phyloP scores from a whole-genome alignment of 2,113 vertebrate species.

The Microtus pennsylvanicus region DNA sequence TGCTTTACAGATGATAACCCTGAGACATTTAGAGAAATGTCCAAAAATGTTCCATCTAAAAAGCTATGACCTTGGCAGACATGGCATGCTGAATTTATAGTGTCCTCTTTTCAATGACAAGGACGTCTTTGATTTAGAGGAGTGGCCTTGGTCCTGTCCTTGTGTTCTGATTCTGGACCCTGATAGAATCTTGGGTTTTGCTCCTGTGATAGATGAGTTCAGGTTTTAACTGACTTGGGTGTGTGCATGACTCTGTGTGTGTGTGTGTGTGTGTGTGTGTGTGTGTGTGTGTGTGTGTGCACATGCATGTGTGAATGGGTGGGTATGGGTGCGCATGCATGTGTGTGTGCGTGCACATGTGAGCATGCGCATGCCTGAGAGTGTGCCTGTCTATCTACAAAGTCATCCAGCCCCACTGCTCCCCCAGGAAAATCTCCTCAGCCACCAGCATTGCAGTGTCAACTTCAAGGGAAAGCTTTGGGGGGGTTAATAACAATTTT shows the following conservation, averaged over 20 bases:
- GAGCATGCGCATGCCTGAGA: no score
- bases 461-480: neutral
- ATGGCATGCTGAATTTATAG: neutral
- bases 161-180: neutral
- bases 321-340: neutral
- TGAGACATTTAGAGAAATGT: neutral
- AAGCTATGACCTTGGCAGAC: neutral
- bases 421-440: neutral
- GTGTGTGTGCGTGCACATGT: neutral
- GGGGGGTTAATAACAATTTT: constrained; percentile 17
- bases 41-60: neutral
- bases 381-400: neutral
- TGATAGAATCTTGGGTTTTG: neutral
- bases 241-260: neutral
- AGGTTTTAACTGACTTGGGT: constrained; percentile 19
- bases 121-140: neutral
- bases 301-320: neutral
- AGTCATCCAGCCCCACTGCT: neutral
- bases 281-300: neutral
- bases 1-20: constrained; percentile 37
- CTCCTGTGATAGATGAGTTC: neutral
- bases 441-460: neutral
- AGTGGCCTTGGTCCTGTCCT: neutral
- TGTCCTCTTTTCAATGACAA: neutral
- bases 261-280: no score